Evolutionary conservation across 2,113 vertebrate genomes (phyloP), one percentile per base, ranked within the genome.

Genomic region (Esox niger): DNA sequence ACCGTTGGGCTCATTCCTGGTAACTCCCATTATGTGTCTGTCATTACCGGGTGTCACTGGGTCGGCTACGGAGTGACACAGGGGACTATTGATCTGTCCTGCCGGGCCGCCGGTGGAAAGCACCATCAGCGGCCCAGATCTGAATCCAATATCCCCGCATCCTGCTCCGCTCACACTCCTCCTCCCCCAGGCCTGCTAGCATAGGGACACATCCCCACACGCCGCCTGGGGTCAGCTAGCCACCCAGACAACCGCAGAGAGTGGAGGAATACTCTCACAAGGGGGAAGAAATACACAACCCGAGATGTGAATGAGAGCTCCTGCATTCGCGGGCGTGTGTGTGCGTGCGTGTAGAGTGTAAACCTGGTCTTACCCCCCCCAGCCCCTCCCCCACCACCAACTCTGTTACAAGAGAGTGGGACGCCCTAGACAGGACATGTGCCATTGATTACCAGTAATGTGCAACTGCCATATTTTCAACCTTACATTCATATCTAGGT

Each of bases 401-500:
- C n/a, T 32, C 30, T 61, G 32, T 61, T 20, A 33, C 23, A 27
- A 59, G 63, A 67, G 49, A 77, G 62, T 23, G 54, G 7, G 29
- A 27, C 60, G 58, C 57, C 59, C 62, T 64, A 15, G 32, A 54
- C 62, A 60, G 62, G 27, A 80, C 80, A 64, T 75, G 69, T 79
- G 55, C 78, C 76, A 82, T 75, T 70, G 71, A 79, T 79, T 79
- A 77, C 69, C 66, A 62, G 68, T 80, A 76, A 69, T 71, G 46
- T 69, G 87, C 88, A 87, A 88, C 84, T 87, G 86, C 88, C 90
- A 88, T 87, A 86, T 82, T 84, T 84, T 76, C 64, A 81, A 74
- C 64, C 69, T 73, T 85, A 27, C 9, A 54, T 59, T 87, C 88
- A 84, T 73, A 66, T 81, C 79, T 83, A 38, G 71, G 75, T 88